phyloP scores from a whole-genome alignment of 2,888 invertebrate genomes.

The Sialis lutaria region DNA sequence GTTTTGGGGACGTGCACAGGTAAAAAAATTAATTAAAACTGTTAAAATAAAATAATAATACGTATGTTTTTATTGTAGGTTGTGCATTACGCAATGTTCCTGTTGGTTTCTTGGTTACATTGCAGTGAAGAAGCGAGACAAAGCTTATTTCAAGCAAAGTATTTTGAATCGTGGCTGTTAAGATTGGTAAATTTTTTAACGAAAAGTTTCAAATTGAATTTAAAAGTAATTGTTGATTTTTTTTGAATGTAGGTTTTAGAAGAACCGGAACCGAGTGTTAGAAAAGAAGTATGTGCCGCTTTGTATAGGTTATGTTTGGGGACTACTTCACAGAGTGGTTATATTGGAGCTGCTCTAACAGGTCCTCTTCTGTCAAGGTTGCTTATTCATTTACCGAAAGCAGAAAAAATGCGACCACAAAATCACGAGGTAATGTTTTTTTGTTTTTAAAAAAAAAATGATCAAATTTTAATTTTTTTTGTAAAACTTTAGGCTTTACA shows the following conservation, averaged over 20 bases:
- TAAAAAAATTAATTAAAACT: constrained; percentile 16
- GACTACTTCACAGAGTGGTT: constrained; percentile 25
- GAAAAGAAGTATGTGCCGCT: constrained; percentile 82
- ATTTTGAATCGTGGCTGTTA: constrained; percentile 67
- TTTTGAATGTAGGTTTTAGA: constrained; percentile 41
- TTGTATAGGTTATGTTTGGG: constrained; percentile 77
- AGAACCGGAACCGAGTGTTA: constrained; percentile 81
- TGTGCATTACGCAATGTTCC: constrained; percentile 80
- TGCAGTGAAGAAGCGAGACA: constrained; percentile 65
- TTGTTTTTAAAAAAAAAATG: neutral
- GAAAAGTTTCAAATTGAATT: neutral
- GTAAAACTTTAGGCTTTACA: constrained; percentile 29
- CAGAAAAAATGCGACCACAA: constrained; percentile 66
- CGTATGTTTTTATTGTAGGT: constrained; percentile 28
- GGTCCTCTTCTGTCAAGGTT: constrained; percentile 69
- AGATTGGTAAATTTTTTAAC: constrained; percentile 33
- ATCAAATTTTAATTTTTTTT: constrained; percentile 5
- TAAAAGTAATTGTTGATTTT: neutral
- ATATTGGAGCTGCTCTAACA: constrained; percentile 40
- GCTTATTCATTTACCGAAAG: constrained; percentile 62
- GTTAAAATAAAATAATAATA: constrained; percentile 1
- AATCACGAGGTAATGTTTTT: constrained; percentile 24
- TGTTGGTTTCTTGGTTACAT: constrained; percentile 85
- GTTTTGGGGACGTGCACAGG: constrained; percentile 83
- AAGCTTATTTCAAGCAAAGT: constrained; percentile 54